phyloP scores from a whole-genome alignment of 2,888 invertebrate genomes.

The Notodonta dromedarius region DNA sequence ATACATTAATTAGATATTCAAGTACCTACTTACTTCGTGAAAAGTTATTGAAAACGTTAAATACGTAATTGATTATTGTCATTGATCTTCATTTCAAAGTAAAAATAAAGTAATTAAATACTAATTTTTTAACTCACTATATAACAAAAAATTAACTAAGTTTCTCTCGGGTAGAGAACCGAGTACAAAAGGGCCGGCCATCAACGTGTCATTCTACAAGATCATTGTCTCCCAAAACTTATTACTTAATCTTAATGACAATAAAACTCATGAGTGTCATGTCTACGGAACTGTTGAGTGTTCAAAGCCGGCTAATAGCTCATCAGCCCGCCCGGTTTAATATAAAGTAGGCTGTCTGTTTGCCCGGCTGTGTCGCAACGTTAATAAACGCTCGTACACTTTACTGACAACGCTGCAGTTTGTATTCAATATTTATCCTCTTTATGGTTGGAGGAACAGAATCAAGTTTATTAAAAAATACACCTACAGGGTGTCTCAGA shows the following conservation, averaged over 20 bases:
- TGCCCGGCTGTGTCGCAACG: slow-evolving; percentile 68
- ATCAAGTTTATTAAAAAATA: slow-evolving; percentile 13
- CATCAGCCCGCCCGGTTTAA: slow-evolving; percentile 67
- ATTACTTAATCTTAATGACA: background rate
- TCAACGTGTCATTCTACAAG: no score
- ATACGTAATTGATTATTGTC: no score
- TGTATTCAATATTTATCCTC: slow-evolving; percentile 63
- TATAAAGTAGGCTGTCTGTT: slow-evolving; percentile 74
- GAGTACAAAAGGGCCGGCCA: no score
- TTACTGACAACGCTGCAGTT: slow-evolving; percentile 53
- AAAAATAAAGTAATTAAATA: no score
- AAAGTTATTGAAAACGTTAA: no score
- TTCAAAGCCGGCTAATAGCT: slow-evolving; percentile 57
- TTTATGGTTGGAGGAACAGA: slow-evolving; percentile 45
- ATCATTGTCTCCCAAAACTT: background rate
- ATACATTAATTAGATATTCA: no score
- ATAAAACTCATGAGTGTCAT: slow-evolving; percentile 18
- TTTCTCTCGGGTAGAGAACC: no score
- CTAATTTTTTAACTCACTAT: no score
- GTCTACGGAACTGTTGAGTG: slow-evolving; percentile 22
- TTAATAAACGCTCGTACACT: slow-evolving; percentile 70
- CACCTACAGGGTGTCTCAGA: no score
- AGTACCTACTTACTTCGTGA: no score
- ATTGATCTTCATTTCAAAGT: no score
- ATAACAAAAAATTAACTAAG: no score